Evolutionary conservation across 2,797 vertebrate genomes (phyloP).

Genomic region (Carcharodon carcharias): DNA sequence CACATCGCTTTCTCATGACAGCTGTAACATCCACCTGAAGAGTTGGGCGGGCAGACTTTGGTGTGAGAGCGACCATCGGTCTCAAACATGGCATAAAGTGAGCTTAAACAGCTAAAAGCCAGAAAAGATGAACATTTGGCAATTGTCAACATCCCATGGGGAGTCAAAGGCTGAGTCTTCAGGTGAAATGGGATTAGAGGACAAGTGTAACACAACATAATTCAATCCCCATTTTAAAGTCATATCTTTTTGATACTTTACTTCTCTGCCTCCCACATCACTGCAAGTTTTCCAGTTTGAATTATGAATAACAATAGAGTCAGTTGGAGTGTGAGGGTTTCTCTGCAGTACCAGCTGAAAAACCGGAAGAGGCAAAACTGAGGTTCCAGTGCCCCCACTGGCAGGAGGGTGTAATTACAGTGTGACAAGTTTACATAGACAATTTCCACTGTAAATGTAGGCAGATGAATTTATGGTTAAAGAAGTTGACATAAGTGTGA

Average conservation of each 20-base stretch:
- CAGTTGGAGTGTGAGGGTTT: too few species aligned
- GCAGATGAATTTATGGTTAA: not conserved
- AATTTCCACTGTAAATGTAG: not conserved
- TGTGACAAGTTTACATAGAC: not conserved
- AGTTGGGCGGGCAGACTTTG: not conserved
- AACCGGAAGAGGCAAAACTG: not conserved
- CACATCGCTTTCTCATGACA: not conserved
- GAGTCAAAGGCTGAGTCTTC: not conserved
- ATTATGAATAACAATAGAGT: not conserved
- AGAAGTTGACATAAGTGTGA: not conserved
- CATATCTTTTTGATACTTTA: not conserved
- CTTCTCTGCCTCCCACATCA: too few species aligned
- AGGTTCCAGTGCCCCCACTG: not conserved
- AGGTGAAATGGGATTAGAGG: not conserved
- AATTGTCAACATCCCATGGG: not conserved
- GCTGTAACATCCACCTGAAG: not conserved
- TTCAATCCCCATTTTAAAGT: not conserved
- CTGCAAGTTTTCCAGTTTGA: too few species aligned
- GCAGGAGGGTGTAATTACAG: not conserved
- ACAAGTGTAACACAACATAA: not conserved
- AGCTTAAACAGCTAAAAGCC: not conserved
- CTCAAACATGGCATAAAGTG: not conserved
- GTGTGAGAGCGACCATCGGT: not conserved
- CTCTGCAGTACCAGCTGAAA: not conserved
- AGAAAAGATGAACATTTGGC: not conserved